These are phyloP conservation scores for Hippocampus abdominalis DNA, from an alignment of 2,113 vertebrate species.

Conservation along the genomic window DNA sequence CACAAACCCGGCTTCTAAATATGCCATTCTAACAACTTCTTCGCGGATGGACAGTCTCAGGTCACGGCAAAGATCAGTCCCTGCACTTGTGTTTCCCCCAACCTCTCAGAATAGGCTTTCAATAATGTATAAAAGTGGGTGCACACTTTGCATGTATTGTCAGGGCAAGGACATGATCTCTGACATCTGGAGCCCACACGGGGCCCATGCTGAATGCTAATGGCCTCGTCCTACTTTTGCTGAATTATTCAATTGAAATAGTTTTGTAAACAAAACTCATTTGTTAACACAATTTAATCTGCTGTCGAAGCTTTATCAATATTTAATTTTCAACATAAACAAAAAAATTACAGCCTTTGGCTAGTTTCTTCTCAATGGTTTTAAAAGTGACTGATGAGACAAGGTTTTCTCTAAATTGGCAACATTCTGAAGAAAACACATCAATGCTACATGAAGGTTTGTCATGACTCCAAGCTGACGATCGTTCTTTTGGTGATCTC, in stretches of 20 bases:
- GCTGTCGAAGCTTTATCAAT: slow-evolving; percentile 66
- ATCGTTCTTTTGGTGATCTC: slow-evolving; percentile 37
- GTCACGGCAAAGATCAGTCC: slow-evolving; percentile 55
- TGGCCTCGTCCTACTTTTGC: slow-evolving; percentile 49
- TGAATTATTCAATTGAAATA: slow-evolving; percentile 72
- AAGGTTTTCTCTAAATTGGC: neutral
- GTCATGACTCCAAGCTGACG: slow-evolving; percentile 21
- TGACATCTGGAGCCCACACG: slow-evolving; percentile 54
- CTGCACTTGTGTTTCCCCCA: slow-evolving; percentile 48
- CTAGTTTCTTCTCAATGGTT: slow-evolving; percentile 56
- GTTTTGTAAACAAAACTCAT: slow-evolving; percentile 74
- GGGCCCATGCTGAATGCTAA: slow-evolving; percentile 64
- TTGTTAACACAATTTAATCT: slow-evolving; percentile 74
- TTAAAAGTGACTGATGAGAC: slow-evolving; percentile 11
- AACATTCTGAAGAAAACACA: slow-evolving; percentile 6
- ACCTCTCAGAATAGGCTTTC: slow-evolving; percentile 49
- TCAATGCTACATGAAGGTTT: slow-evolving; percentile 1
- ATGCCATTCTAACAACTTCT: slow-evolving; percentile 37
- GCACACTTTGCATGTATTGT: slow-evolving; percentile 62
- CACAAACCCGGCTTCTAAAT: slow-evolving; percentile 26
- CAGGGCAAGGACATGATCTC: slow-evolving; percentile 56
- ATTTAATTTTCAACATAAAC: slow-evolving; percentile 70
- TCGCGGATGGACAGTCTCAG: slow-evolving; percentile 32
- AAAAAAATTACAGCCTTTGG: slow-evolving; percentile 61
- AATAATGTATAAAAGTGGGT: slow-evolving; percentile 67